Percentiles rank a stretch among this genome's conserved stretches.
Evolutionary conservation across 2,888 invertebrate genomes (phyloP).

Genomic region (Therioaphis trifolii): DNA sequence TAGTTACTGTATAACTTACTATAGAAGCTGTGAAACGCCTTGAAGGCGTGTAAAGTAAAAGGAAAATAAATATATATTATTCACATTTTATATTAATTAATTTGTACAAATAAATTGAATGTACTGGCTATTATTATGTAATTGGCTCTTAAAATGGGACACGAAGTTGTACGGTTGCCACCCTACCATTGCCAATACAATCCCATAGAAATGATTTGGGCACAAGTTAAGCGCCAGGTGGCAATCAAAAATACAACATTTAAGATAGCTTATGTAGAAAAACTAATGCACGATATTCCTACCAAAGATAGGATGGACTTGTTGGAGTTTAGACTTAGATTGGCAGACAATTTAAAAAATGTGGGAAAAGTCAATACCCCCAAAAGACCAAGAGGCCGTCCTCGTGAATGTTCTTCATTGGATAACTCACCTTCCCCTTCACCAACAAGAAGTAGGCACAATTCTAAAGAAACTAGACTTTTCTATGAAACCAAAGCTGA

Average conservation of each 20-base stretch:
- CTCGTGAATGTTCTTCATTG: background rate
- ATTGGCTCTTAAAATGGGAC: no score
- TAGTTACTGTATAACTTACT: no score
- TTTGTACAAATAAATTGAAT: no score
- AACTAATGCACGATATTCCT: slow-evolving; percentile 37
- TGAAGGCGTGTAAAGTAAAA: no score
- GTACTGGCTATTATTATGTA: no score
- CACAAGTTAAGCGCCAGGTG: no score
- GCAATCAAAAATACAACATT: slow-evolving; percentile 29
- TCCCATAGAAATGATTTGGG: no score
- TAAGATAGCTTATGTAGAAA: slow-evolving; percentile 28
- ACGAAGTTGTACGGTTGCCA: no score
- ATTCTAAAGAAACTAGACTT: background rate
- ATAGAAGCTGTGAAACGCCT: no score
- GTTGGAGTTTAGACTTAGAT: slow-evolving; percentile 4
- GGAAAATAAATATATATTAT: no score
- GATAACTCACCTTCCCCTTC: background rate
- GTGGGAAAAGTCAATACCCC: background rate
- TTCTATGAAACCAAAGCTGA: background rate
- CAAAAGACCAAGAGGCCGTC: background rate
- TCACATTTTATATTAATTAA: no score
- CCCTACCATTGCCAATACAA: no score
- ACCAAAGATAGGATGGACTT: slow-evolving; percentile 56
- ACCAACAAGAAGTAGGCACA: background rate
- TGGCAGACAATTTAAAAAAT: slow-evolving; percentile 4